Percentiles rank a stretch among this genome's conserved stretches.
These are phyloP conservation scores for Periophthalmus magnuspinnatus DNA, from an alignment of 2,797 vertebrate species.

Conservation along the genomic window DNA sequence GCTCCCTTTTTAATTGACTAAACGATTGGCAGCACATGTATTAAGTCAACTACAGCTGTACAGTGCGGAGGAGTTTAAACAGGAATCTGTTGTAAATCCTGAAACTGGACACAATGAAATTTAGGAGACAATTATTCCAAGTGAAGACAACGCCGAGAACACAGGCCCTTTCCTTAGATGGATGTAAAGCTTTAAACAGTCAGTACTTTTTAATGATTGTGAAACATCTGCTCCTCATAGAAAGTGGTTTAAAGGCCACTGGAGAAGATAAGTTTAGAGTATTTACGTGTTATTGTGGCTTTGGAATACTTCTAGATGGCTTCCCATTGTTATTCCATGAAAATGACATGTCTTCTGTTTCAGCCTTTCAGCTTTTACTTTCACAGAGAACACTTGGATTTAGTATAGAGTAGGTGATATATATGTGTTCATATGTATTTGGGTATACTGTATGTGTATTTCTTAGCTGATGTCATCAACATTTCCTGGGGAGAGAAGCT, in stretches of 20 bases:
- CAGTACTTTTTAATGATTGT: not conserved
- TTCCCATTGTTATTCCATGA: conserved; percentile 6
- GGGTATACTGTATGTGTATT: no score
- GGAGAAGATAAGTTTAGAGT: conserved; percentile 12
- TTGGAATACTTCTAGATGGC: conserved; percentile 9
- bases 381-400: no score
- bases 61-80: not conserved
- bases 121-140: conserved; percentile 41
- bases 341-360: no score
- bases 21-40: no score
- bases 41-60: no score
- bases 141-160: conserved; percentile 35
- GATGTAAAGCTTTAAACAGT: conserved; percentile 26
- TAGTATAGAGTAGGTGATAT: no score
- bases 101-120: conserved; percentile 34
- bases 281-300: conserved; percentile 2
- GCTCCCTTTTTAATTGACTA: no score
- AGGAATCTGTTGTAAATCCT: conserved; percentile 26
- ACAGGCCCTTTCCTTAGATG: conserved; percentile 31
- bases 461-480: no score
- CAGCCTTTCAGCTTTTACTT: no score
- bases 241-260: conserved; percentile 1
- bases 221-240: conserved; percentile 32
- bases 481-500: no score
- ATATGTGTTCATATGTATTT: no score